Conservation (phyloP, 2,113 vertebrate species). For the Sinocyclocheilus maitianheensis region DNA sequence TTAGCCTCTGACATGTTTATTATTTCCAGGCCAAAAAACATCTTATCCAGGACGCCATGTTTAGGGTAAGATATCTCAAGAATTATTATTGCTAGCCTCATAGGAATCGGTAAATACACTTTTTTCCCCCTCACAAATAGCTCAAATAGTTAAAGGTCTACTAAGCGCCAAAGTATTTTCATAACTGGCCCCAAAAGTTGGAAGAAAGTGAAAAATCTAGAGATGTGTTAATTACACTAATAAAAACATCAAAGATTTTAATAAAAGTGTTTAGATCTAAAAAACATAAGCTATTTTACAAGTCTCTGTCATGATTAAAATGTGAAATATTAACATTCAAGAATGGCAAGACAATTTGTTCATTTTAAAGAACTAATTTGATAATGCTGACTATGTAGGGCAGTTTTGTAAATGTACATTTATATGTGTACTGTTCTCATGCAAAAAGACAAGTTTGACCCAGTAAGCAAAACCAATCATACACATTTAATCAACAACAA, state of each 20-base stretch:
- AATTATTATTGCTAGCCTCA: not conserved
- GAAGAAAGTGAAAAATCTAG: not conserved
- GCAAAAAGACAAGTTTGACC: not conserved
- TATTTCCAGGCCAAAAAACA: not conserved
- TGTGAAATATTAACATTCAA: not conserved
- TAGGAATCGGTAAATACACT: not conserved
- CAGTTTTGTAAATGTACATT: not conserved
- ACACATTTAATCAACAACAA: not conserved
- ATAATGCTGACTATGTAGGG: not conserved
- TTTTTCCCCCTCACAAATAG: not conserved
- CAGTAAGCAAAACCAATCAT: not conserved
- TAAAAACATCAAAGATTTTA: not conserved
- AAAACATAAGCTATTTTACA: not conserved
- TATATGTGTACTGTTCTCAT: not conserved
- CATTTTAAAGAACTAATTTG: not conserved
- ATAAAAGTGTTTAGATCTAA: not conserved
- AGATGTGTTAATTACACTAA: not conserved
- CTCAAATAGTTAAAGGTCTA: not conserved
- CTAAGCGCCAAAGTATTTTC: not conserved
- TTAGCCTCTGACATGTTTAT: not conserved
- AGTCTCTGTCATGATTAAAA: not conserved
- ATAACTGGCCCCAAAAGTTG: not conserved
- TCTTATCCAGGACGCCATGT: not conserved
- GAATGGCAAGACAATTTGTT: not conserved
- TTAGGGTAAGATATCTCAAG: not conserved